Base-by-base conservation (phyloP, 2,797 vertebrate species). In the Pterois miles region DNA sequence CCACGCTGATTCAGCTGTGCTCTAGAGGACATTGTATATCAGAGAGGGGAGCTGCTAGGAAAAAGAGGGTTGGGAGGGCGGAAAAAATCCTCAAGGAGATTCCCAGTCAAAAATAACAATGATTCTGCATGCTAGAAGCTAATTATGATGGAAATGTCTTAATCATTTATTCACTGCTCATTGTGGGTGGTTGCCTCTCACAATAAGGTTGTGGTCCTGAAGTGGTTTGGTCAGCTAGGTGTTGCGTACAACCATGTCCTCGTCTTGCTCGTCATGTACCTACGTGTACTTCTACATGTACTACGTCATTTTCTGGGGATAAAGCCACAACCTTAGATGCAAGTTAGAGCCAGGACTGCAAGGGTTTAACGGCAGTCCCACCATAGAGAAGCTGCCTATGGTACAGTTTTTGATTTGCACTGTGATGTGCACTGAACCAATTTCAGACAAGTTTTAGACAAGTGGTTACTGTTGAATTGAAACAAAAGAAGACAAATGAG, bases 1-100 rank as follows among this genome's bases (percentile, higher is more conserved):
- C 86, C 86, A 90, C 86, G 89, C 93, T 91, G 91, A 93, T 87
- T 92, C 91, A 93, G 91, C 91, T 69, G 59, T 33, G 82, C 88
- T 86, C 86, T 25, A 84, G 87, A 91, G 89, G 87, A 92, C 89
- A 74, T 53, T 20, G 57, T 68, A 83, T 82, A 84, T 89, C 78
- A 91, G 81, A 88, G 67, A 69, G 57, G 48, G 65, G 74, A 75
- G 56, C 46, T n/a, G 73, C 53, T 54, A n/a, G 29, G 40, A 76
- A 76, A 79, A 71, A 65, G 11, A 46, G 46, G 31, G 18, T 25
- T 70, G 50, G 33, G n/a, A 65, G 50, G 48, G 64, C 63, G 34
- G 43, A 85, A 76, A 67, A 36, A 54, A 78, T 70, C 80, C 69
- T 80, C 69, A 78, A 72, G 71, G 76, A 80, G 73, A 66, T 14